These are phyloP conservation scores for Venustoraphidia nigricollis DNA, from an alignment of 2,888 invertebrate genomes.

Conservation along the genomic window DNA sequence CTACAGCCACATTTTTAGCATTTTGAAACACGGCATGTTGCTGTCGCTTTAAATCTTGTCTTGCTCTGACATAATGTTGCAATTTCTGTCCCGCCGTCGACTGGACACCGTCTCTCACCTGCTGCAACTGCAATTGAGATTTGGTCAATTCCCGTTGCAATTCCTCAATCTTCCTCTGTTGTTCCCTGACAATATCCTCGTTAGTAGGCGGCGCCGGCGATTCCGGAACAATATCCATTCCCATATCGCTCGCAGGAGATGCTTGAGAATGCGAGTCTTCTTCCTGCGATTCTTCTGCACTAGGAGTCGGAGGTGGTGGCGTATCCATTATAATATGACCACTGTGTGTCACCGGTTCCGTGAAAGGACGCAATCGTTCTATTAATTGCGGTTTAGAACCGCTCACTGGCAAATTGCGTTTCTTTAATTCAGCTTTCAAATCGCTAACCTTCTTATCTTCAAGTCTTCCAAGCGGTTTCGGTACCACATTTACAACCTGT, in stretches of 20 bases:
- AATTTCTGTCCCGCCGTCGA: conserved; percentile 23
- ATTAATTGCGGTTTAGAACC: conserved; percentile 92
- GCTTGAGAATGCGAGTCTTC: conserved; percentile 21
- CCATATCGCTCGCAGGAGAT: conserved; percentile 29
- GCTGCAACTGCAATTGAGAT: conserved; percentile 61
- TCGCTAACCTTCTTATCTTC: conserved; percentile 96
- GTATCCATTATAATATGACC: conserved; percentile 30
- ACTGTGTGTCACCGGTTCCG: conserved; percentile 27
- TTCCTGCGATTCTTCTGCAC: conserved; percentile 17
- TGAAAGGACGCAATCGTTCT: conserved; percentile 71
- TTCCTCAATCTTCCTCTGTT: conserved; percentile 76
- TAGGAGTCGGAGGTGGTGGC: conserved; percentile 20
- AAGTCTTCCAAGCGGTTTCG: conserved; percentile 46
- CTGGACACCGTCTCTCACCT: conserved; percentile 25
- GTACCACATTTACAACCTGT: conserved; percentile 18
- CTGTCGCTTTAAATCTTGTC: conserved; percentile 29
- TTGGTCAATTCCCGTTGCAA: conserved; percentile 66
- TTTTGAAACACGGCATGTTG: conserved; percentile 44
- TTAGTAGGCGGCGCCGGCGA: conserved; percentile 14
- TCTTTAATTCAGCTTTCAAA: conserved; percentile 84
- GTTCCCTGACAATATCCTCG: conserved; percentile 68
- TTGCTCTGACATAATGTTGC: conserved; percentile 19
- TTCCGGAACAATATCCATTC: conserved; percentile 17
- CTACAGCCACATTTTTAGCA: conserved; percentile 45
- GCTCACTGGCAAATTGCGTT: conserved; percentile 85